Conservation (phyloP, 30 jellyfish, hydroid and myxozoan genomes). For the Sanderia malayensis region DNA sequence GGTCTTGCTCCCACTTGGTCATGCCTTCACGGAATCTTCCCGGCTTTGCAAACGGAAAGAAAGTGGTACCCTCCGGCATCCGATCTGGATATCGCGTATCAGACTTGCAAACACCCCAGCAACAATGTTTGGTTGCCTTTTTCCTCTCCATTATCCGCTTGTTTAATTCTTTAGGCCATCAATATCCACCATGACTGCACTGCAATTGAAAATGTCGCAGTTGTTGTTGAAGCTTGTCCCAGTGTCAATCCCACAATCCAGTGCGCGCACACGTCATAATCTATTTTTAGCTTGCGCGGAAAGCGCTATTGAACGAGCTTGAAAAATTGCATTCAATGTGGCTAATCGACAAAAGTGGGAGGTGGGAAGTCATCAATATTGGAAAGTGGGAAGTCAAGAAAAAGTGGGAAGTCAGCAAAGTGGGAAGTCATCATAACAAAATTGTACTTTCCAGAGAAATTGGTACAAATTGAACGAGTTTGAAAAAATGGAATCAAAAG, state of each 20-base stretch:
- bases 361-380: too few species aligned
- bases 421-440: too few species aligned
- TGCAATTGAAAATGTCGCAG: not conserved
- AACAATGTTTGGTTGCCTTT: slow-evolving; percentile 43
- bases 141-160: slow-evolving; percentile 17
- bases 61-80: slow-evolving; percentile 38
- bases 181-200: not conserved
- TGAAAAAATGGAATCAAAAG: too few species aligned
- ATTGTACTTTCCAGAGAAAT: too few species aligned
- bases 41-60: slow-evolving; percentile 52
- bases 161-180: slow-evolving; percentile 1
- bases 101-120: slow-evolving; percentile 40
- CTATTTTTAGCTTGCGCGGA: not conserved
- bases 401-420: too few species aligned
- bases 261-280: not conserved
- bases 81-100: slow-evolving; percentile 49
- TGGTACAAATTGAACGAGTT: too few species aligned
- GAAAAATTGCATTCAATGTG: too few species aligned
- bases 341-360: too few species aligned
- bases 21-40: slow-evolving; percentile 31
- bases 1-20: slow-evolving; percentile 42
- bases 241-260: slow-evolving; percentile 25
- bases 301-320: not conserved
- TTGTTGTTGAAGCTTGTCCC: slow-evolving; percentile 4
- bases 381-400: too few species aligned